phyloP scores from a whole-genome alignment of 2,113 vertebrate species.

The Scomber colias region DNA sequence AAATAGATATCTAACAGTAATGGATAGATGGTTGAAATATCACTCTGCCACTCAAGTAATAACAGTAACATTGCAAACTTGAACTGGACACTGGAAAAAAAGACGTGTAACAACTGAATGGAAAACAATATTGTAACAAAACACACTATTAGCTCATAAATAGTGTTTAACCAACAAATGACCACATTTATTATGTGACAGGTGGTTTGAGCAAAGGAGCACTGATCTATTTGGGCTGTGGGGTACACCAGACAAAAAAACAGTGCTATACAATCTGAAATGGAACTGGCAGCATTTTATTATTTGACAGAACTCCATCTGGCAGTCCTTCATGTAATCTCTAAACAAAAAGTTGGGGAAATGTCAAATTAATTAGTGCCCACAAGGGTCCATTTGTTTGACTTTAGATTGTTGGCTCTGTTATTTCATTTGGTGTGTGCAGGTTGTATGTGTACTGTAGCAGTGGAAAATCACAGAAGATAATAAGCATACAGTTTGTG shows the following conservation, averaged over 20 bases:
- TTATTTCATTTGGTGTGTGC: neutral
- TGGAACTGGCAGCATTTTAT: neutral
- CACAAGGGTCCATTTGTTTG: neutral
- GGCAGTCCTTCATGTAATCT: neutral
- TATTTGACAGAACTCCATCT: neutral
- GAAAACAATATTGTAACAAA: too few relatives aligned
- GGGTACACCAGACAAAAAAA: neutral
- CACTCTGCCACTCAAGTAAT: too few relatives aligned
- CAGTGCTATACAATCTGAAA: neutral
- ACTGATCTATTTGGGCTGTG: neutral
- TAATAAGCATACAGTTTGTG: neutral
- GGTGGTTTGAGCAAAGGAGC: too few relatives aligned
- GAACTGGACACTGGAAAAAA: too few relatives aligned
- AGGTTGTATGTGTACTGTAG: neutral
- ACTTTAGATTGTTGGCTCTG: neutral
- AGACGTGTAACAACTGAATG: too few relatives aligned
- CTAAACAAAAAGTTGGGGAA: neutral
- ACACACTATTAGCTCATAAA: too few relatives aligned
- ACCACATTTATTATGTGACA: too few relatives aligned
- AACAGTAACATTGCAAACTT: too few relatives aligned
- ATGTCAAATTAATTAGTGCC: constrained; percentile 10
- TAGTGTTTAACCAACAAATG: too few relatives aligned
- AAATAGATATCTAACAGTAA: too few relatives aligned
- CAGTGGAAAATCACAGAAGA: constrained; percentile 7
- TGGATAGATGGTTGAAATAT: too few relatives aligned